phyloP scores from a whole-genome alignment of 2,888 invertebrate species.

The Thymelicus sylvestris region DNA sequence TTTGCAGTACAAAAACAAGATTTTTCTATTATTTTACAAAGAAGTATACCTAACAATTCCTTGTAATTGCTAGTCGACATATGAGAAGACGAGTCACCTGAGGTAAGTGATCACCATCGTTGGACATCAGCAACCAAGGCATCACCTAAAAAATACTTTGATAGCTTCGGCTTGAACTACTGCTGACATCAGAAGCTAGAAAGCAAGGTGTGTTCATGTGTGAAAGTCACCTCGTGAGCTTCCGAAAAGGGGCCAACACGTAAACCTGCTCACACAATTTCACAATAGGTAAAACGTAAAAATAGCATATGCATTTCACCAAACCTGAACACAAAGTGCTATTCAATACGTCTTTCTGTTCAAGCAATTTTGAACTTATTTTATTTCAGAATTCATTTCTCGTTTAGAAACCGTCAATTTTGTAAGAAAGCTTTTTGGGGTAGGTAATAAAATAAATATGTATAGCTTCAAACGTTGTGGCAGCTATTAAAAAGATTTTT shows the following conservation, averaged over 20 bases:
- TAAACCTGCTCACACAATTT: slow-evolving; percentile 28
- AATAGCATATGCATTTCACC: slow-evolving; percentile 28
- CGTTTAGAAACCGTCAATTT: slow-evolving; percentile 34
- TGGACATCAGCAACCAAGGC: no score
- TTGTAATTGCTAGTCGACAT: no score
- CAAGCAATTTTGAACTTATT: slow-evolving; percentile 23
- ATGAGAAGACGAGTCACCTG: no score
- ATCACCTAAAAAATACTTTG: no score
- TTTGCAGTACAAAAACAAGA: no score
- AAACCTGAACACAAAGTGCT: slow-evolving; percentile 24
- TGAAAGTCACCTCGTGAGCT: not conserved
- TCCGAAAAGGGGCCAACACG: slow-evolving; percentile 4
- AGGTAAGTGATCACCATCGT: no score
- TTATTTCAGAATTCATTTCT: not conserved
- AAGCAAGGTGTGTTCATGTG: not conserved
- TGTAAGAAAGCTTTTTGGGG: slow-evolving; percentile 45
- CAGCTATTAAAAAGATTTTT: slow-evolving; percentile 48
- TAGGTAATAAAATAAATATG: slow-evolving; percentile 53
- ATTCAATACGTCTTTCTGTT: not conserved
- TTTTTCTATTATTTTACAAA: no score
- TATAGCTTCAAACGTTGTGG: slow-evolving; percentile 47
- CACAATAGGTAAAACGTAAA: slow-evolving; percentile 20
- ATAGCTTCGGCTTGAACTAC: no score
- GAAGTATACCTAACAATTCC: no score
- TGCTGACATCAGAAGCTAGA: not conserved